Base-by-base conservation (phyloP, 2,797 vertebrate genomes). In the Paratrypauchen microcephalus region DNA sequence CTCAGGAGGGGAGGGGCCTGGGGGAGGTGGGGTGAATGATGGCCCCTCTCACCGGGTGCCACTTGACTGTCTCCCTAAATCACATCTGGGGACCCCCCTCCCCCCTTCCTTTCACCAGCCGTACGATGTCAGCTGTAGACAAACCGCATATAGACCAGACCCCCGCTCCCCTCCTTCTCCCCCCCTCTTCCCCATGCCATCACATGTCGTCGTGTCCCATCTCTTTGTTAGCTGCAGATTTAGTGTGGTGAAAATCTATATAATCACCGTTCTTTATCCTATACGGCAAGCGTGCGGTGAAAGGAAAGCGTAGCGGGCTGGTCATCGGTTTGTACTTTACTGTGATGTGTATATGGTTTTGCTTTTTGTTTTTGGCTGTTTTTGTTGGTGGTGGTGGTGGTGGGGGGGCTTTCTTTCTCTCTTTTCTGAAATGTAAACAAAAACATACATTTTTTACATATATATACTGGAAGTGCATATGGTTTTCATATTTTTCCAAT, bases 21-120 rank as follows among this genome's bases (percentile, higher is more conserved):
- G 9, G 52, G 73, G 83, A 81, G 76, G 83, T 55, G 39, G 73
- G 72, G 74, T 85, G 85, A 86, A 79, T 86, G 85, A 90, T 85
- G 81, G 85, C 76, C 64, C 50, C 12, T 62, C 50, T 15, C 58
- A 41, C 65, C 74, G 23, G 36, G 61, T 45, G 57, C 71, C 69
- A 73, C 36, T 3, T 66, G 1, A 52, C 72, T 82, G 83, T 86
- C 84, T 85, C 74, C 72, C 55, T 87, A 80, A 86, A 87, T 87
- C 75, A 83, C 73, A 69, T 83, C 78, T 73, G 1, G 28, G 60
- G 68, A 4, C 65, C 13, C 59, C 72, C 61, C 59, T 18, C 80
- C 66, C 69, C 78, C 73, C 77, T 71, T 47, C 76, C 78, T 73
- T 39, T 66, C 50, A 0, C 71, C 75, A 72, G 68, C 77, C 74